Evolutionary conservation across 2,888 invertebrate genomes (phyloP).

Genomic region (Bibio marci): DNA sequence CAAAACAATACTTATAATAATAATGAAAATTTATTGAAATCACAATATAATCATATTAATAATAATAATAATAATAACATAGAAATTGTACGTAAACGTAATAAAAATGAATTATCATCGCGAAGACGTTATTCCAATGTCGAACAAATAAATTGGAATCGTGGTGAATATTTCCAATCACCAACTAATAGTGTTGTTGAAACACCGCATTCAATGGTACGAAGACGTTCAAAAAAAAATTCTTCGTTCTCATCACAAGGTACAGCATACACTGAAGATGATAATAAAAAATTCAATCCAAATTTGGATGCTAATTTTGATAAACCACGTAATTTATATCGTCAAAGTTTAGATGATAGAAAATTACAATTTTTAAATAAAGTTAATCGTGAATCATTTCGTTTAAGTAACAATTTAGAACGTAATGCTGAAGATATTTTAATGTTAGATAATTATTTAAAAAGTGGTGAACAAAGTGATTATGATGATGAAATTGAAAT

Average conservation of each 20-base stretch:
- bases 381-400: conserved; percentile 21
- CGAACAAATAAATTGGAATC: background rate
- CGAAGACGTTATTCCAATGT: no score
- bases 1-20: background rate
- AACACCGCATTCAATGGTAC: background rate
- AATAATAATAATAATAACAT: no score
- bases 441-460: conserved; percentile 1
- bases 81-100: no score
- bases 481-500: background rate
- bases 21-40: background rate
- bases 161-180: background rate
- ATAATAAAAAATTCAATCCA: conserved; percentile 15
- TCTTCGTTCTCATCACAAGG: background rate
- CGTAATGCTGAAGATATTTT: conserved; percentile 1
- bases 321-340: conserved; percentile 24
- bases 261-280: background rate
- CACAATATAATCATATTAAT: background rate
- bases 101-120: no score
- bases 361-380: conserved; percentile 24
- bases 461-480: background rate
- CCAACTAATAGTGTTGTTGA: no score
- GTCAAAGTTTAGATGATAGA: conserved; percentile 26
- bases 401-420: conserved; percentile 8
- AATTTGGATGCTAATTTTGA: conserved; percentile 26
- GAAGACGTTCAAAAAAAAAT: background rate